phyloP scores from a whole-genome alignment of 2,113 vertebrate species.

The Bubalus kerabau region DNA sequence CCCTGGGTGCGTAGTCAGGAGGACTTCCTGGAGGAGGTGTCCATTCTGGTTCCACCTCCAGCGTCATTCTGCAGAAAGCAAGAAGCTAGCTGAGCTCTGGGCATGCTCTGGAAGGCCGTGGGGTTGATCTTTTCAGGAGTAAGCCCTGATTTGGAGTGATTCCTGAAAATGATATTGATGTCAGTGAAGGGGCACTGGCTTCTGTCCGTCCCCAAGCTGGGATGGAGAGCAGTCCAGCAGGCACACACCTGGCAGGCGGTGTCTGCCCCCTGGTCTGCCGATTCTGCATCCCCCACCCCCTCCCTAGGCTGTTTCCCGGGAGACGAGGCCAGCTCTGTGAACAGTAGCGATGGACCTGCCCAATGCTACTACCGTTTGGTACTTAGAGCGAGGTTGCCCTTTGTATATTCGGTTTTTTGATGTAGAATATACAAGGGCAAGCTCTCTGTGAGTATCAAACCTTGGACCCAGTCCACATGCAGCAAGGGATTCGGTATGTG shows the following conservation, averaged over 20 bases:
- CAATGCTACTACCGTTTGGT: conserved; percentile 54
- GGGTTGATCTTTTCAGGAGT: neutral
- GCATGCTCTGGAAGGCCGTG: rapidly evolving
- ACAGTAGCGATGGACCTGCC: conserved; percentile 17
- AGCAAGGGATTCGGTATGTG: conserved; percentile 62
- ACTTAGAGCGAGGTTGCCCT: conserved; percentile 73
- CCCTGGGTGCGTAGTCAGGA: rapidly evolving
- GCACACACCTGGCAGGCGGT: neutral
- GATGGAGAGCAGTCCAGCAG: neutral
- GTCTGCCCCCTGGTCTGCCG: neutral
- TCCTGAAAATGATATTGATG: neutral
- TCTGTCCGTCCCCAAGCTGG: neutral
- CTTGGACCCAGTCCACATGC: conserved; percentile 36
- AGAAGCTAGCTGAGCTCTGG: neutral
- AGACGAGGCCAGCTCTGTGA: neutral
- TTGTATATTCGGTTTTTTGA: conserved; percentile 70
- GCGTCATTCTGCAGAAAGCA: rapidly evolving
- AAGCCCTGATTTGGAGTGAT: too few species aligned
- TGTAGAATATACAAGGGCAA: conserved; percentile 73
- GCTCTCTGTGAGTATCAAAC: conserved; percentile 75
- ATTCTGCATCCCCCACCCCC: neutral
- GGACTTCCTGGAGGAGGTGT: neutral
- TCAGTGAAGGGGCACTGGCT: rapidly evolving
- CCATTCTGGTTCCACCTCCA: neutral
- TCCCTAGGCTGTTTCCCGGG: conserved; percentile 45